Percentiles rank a stretch among this genome's conserved stretches.
Conservation (phyloP, 2,797 vertebrate species). For the Remorina albescens region DNA sequence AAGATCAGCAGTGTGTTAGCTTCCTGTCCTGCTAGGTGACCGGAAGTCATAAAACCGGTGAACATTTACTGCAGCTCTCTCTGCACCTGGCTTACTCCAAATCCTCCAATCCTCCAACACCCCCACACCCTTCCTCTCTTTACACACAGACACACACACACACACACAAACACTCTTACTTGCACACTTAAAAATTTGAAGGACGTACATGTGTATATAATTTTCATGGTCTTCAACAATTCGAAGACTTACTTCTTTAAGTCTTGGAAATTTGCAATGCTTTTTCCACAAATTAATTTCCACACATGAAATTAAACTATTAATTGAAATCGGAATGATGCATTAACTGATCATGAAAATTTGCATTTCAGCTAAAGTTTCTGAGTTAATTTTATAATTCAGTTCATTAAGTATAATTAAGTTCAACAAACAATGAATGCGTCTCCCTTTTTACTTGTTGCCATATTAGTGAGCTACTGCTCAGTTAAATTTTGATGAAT, state of each 20-base stretch:
- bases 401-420: too few relatives aligned
- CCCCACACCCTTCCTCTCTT: constrained; percentile 13
- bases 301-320: neutral
- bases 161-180: too few relatives aligned
- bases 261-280: too few relatives aligned
- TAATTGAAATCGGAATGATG: neutral
- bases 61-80: constrained; percentile 73
- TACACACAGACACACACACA: too few relatives aligned
- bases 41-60: constrained; percentile 80
- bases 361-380: neutral
- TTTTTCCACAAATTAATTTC: too few relatives aligned
- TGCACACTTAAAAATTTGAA: too few relatives aligned
- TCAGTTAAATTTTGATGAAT: neutral
- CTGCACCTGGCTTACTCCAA: constrained; percentile 74
- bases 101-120: constrained; percentile 53
- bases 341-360: neutral
- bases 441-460: neutral
- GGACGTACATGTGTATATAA: too few relatives aligned
- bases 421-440: neutral
- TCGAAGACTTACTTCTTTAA: too few relatives aligned
- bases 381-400: neutral
- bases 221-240: too few relatives aligned
- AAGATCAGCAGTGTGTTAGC: constrained; percentile 61
- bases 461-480: neutral
- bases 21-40: constrained; percentile 81